These are phyloP conservation scores for Macrobrachium rosenbergii DNA, from an alignment of 1,140 invertebrate genomes.

Conservation along the genomic window DNA sequence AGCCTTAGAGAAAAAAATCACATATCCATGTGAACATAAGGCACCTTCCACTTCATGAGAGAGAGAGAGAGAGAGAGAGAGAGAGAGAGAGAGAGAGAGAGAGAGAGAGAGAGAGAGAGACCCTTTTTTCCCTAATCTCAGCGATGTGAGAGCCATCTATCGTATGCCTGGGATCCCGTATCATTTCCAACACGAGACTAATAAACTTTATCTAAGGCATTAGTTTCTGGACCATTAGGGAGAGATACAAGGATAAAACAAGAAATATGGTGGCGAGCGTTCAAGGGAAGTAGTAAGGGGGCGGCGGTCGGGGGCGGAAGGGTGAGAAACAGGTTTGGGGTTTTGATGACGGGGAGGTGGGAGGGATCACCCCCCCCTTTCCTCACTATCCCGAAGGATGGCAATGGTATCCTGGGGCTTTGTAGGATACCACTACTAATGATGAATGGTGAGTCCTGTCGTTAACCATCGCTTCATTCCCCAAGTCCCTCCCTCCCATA, in stretches of 20 bases:
- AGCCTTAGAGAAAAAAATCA: too few species aligned
- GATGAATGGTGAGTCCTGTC: too few species aligned
- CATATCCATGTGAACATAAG: too few species aligned
- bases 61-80: conserved; percentile 12
- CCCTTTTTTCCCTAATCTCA: too few species aligned
- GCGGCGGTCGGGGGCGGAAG: too few species aligned
- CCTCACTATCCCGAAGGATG: too few species aligned
- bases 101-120: not conserved
- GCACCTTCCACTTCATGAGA: not conserved
- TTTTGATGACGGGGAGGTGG: not conserved
- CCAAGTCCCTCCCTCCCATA: too few species aligned
- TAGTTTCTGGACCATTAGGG: not conserved
- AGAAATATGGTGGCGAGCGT: not conserved
- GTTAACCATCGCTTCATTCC: too few species aligned
- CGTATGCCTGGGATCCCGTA: too few species aligned
- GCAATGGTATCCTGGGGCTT: too few species aligned
- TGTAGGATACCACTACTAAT: too few species aligned
- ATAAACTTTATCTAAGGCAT: not conserved
- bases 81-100: not conserved
- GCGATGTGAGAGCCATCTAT: not conserved
- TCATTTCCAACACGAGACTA: too few species aligned
- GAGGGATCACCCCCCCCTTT: not conserved
- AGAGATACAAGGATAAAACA: not conserved
- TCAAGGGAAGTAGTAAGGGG: not conserved
- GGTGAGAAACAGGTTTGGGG: not conserved